These are phyloP conservation scores for Sylvietta virens DNA, from an alignment of 2,113 vertebrate species.

Conservation along the genomic window DNA sequence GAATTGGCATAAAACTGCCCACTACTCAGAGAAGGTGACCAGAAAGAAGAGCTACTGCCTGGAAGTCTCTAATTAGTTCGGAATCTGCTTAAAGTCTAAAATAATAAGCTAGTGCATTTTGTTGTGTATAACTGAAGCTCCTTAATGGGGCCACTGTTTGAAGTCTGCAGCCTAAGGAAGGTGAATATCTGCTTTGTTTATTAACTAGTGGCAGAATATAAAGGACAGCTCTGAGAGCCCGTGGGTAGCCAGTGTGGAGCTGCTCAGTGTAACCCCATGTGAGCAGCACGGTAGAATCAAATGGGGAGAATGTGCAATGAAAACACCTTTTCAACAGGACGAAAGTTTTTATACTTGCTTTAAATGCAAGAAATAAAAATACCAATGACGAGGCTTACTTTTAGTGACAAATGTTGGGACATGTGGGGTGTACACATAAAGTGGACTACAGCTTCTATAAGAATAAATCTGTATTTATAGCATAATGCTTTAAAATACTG, in stretches of 20 bases:
- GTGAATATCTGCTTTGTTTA: background rate
- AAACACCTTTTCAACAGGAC: background rate
- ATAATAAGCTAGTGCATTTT: background rate
- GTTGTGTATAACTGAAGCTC: background rate
- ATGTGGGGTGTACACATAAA: background rate
- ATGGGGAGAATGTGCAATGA: background rate
- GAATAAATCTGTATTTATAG: background rate
- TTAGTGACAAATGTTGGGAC: background rate
- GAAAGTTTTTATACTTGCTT: background rate
- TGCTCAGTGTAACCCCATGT: background rate
- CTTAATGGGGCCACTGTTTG: background rate
- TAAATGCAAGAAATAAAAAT: background rate
- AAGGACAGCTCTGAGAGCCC: background rate
- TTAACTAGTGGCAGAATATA: background rate
- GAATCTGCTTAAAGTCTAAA: background rate
- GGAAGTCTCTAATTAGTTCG: slow-evolving; percentile 10
- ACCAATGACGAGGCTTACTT: background rate
- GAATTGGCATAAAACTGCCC: background rate
- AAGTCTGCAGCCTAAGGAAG: background rate
- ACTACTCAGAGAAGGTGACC: background rate
- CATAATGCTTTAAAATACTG: background rate
- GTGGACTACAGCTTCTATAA: background rate
- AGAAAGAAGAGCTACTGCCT: background rate
- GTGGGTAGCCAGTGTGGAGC: background rate
- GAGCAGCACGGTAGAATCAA: background rate